Percentiles rank a stretch among this genome's conserved stretches.
Conservation (phyloP, 2,888 invertebrate genomes). For the Thumatha senex region DNA sequence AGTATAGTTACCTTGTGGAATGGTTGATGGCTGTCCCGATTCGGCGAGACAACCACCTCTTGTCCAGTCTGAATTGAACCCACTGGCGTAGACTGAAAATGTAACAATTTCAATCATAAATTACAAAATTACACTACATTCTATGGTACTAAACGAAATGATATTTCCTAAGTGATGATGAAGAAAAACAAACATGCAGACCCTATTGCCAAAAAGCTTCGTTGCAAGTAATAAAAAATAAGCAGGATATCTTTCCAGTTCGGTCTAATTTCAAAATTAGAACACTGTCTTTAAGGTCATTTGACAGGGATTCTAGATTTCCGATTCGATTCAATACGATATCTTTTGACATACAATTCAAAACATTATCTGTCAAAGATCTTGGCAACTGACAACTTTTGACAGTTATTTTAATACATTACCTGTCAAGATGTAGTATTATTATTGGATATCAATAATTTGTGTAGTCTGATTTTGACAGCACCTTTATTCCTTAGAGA, state of each 20-base stretch:
- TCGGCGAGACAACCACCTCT: slow-evolving; percentile 95
- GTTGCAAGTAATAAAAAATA: not conserved
- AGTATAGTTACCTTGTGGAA: slow-evolving; percentile 87
- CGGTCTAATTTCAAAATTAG: slow-evolving; percentile 1
- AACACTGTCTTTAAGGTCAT: slow-evolving; percentile 14
- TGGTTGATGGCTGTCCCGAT: slow-evolving; percentile 92
- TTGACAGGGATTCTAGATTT: no score
- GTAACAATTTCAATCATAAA: slow-evolving; percentile 23
- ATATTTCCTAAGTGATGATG: not conserved
- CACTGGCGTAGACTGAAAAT: slow-evolving; percentile 94
- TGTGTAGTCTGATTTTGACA: no score
- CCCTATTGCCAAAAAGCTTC: not conserved
- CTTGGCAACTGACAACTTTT: no score
- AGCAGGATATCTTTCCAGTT: not conserved
- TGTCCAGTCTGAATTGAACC: slow-evolving; percentile 96
- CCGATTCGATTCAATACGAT: no score
- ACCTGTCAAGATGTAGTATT: no score
- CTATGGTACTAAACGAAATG: not conserved
- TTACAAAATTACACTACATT: no score
- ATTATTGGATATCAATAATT: no score
- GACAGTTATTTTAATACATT: no score
- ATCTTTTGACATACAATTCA: no score
- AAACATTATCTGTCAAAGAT: no score
- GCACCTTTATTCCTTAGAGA: no score
- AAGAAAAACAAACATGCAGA: not conserved